phyloP scores from a whole-genome alignment of 2,888 invertebrate species.

The Alcis repandata region DNA sequence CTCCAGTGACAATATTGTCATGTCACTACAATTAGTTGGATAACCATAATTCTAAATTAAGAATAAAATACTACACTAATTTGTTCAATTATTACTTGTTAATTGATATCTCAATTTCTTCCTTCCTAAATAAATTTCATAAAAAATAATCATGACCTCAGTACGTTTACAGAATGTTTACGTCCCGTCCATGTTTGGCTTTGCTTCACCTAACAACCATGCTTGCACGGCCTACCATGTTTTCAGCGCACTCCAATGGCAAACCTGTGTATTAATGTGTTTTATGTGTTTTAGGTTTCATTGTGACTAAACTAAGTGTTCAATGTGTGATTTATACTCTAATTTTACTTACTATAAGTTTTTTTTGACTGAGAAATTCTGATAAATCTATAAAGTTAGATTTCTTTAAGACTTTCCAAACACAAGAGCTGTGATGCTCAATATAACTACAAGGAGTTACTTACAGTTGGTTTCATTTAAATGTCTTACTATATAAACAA shows the following conservation, averaged over 20 bases:
- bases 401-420: too few species aligned
- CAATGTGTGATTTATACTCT: conserved; percentile 12
- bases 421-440: too few species aligned
- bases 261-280: conserved; percentile 42
- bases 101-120: not conserved
- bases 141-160: not conserved
- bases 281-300: conserved; percentile 17
- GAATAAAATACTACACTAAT: not conserved
- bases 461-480: too few species aligned
- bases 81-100: not conserved
- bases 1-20: not conserved
- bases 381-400: not conserved
- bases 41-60: too few species aligned
- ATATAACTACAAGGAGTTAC: too few species aligned
- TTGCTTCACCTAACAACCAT: conserved; percentile 57
- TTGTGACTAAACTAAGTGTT: not conserved
- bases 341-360: not conserved
- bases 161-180: conserved; percentile 25
- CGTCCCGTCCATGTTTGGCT: conserved; percentile 52
- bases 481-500: too few species aligned
- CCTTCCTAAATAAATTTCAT: too few species aligned
- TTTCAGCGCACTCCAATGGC: conserved; percentile 58
- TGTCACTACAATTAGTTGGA: not conserved
- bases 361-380: not conserved
- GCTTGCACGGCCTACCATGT: conserved; percentile 71